These are phyloP conservation scores for Apostichopus californicus DNA, from an alignment of 35 echinoderm and acorn worm species.

Conservation along the genomic window DNA sequence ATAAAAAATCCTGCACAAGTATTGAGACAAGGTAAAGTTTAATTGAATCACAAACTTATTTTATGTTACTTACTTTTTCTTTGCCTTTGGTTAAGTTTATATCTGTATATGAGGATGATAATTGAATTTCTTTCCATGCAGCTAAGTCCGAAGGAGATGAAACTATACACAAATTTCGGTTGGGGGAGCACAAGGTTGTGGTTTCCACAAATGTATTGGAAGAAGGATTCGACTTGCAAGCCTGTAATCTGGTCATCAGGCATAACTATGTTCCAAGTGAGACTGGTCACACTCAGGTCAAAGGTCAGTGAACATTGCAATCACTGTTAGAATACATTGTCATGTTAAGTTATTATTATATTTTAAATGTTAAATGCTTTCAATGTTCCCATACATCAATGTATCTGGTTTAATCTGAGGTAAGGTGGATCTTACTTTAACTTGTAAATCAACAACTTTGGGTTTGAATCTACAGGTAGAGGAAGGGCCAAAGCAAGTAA, in stretches of 20 bases:
- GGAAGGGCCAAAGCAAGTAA: constrained; percentile 40
- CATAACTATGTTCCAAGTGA: constrained; percentile 78
- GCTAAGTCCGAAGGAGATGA: constrained; percentile 46
- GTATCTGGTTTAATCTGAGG: no score
- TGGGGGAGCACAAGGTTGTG: constrained; percentile 56
- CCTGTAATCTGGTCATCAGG: constrained; percentile 64
- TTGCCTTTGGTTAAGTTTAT: no score
- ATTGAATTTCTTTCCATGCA: not conserved
- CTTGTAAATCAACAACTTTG: not conserved
- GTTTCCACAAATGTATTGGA: constrained; percentile 72
- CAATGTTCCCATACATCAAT: no score
- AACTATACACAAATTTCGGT: constrained; percentile 41
- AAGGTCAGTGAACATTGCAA: constrained; percentile 38
- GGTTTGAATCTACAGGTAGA: constrained; percentile 33
- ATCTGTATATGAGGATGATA: no score
- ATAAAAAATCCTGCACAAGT: no score
- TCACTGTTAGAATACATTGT: no score
- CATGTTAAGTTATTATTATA: no score
- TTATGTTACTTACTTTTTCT: no score
- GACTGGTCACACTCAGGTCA: constrained; percentile 66
- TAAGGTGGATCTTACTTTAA: not conserved
- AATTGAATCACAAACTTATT: no score
- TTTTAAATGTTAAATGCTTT: no score
- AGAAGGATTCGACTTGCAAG: constrained; percentile 64
- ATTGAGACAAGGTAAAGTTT: no score